A percentile compares a stretch with the other conserved stretches of the same genome.
These are phyloP conservation scores for Malacosoma neustria DNA, from an alignment of 2,888 invertebrate genomes.

Conservation along the genomic window DNA sequence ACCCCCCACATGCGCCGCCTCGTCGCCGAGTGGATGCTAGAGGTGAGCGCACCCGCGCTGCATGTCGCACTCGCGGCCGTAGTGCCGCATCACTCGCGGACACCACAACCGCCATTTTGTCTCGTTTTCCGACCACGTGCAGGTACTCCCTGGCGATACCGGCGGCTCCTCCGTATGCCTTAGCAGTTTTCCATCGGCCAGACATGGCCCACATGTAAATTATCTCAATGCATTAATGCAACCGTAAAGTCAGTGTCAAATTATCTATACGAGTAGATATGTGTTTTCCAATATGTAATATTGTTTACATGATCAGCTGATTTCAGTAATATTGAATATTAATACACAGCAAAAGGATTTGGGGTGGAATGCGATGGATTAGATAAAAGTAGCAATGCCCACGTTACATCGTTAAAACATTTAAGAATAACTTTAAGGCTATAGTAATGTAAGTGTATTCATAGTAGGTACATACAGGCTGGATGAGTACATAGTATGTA, in stretches of 20 bases:
- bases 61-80: slow-evolving; percentile 42
- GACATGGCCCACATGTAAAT: too few species aligned
- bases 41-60: slow-evolving; percentile 79
- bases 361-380: too few species aligned
- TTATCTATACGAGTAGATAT: neutral
- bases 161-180: slow-evolving; percentile 46
- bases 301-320: slow-evolving; percentile 73
- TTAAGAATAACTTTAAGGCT: too few species aligned
- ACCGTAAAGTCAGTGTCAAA: neutral
- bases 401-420: too few species aligned
- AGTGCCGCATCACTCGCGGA: slow-evolving; percentile 23
- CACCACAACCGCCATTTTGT: slow-evolving; percentile 59
- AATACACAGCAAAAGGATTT: too few species aligned
- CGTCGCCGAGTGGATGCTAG: slow-evolving; percentile 97
- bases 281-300: slow-evolving; percentile 17
- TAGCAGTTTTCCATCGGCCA: slow-evolving; percentile 9
- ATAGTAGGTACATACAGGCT: too few species aligned
- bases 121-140: slow-evolving; percentile 62
- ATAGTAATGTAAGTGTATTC: too few species aligned
- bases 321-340: too few species aligned
- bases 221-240: too few species aligned
- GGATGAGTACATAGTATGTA: neutral
- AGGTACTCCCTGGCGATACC: slow-evolving; percentile 29
- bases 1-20: slow-evolving; percentile 93
- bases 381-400: too few species aligned